Percentiles rank a stretch among this genome's conserved stretches.
Evolutionary conservation across 2,888 invertebrate genomes (phyloP).

Genomic region (Cylloceria caligata): DNA sequence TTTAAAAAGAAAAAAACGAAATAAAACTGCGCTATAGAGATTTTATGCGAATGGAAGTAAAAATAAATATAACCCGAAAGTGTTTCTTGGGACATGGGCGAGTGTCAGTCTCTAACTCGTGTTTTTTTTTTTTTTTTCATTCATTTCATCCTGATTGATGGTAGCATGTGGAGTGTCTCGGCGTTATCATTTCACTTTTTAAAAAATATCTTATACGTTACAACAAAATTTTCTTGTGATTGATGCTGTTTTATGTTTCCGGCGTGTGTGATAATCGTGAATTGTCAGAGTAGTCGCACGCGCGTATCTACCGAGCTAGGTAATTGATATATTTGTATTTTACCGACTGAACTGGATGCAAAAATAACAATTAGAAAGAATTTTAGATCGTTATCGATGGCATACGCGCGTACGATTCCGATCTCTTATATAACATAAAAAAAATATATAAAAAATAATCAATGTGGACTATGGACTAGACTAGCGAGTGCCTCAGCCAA

Average conservation of each 20-base stretch:
- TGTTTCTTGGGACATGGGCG: conserved; percentile 87
- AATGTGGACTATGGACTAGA: conserved; percentile 69
- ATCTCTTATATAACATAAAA: conserved; percentile 31
- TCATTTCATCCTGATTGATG: conserved; percentile 31
- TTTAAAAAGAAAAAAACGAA: conserved; percentile 22
- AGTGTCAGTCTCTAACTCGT: conserved; percentile 77
- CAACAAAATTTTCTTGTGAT: conserved; percentile 45
- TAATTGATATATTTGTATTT: neutral
- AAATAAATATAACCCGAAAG: conserved; percentile 50
- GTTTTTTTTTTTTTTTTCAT: conserved; percentile 29
- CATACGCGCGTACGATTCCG: conserved; percentile 45
- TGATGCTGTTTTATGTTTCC: conserved; percentile 57
- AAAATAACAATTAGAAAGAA: conserved; percentile 13
- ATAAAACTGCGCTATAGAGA: conserved; percentile 3
- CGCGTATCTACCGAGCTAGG: neutral
- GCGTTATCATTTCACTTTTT: conserved; percentile 31
- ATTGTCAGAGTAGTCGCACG: conserved; percentile 45
- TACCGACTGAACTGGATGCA: neutral
- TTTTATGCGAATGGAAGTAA: conserved; percentile 3
- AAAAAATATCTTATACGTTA: conserved; percentile 5
- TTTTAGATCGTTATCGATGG: neutral
- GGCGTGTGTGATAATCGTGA: conserved; percentile 55
- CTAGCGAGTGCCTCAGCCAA: conserved; percentile 72
- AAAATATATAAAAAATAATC: conserved; percentile 64
- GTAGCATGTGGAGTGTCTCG: conserved; percentile 48